Evolutionary conservation across 2,113 vertebrate species (phyloP), one percentile per base, ranked within the genome.

Genomic region (Catagonus wagneri): DNA sequence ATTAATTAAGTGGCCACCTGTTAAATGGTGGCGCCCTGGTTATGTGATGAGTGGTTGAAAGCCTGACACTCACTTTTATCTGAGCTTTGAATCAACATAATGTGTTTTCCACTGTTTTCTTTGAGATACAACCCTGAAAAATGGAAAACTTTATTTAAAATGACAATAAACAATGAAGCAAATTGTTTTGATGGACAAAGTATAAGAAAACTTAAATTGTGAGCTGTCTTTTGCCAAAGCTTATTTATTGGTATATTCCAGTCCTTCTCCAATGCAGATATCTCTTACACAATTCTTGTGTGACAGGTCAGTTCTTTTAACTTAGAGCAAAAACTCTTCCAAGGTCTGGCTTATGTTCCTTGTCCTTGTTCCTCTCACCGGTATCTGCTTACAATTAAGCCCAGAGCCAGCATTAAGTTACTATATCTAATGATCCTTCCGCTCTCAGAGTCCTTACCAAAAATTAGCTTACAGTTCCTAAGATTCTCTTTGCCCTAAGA

Each of bases 341-440:
- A 96, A 87, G 83, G n/a, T 94, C 93, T 97, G 95, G 93, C 89
- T 89, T 68, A 20, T 34, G 83, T 86, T 79, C 96, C 14, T 81
- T 71, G 89, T 69, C 81, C 95, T 96, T 97, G 89, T 23, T 95
- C 75, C 93, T 97, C 88, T 94, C 87, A 58, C 32, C 60, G 36
- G 91, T 96, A 61, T 97, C 89, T 74, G 61, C 89, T 97, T 97
- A 96, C 97, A 96, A 7, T 90, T 96, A 97, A 97, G 89, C 87
- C 68, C 27, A 15, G 85, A 20, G 17, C 17, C 61, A 93, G 96
- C 89, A 25, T 98, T 88, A 84, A 81, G 93, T 97, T 97, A 96
- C 96, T 1, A 7, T 94, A 74, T 68, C 65, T 90, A 95, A 94
- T 94, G 81, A 90, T 63, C 96, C 81, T 88, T 90, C 50, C 91